Base-by-base conservation (phyloP, 2,113 vertebrate species). In the Gallinago undulata region DNA sequence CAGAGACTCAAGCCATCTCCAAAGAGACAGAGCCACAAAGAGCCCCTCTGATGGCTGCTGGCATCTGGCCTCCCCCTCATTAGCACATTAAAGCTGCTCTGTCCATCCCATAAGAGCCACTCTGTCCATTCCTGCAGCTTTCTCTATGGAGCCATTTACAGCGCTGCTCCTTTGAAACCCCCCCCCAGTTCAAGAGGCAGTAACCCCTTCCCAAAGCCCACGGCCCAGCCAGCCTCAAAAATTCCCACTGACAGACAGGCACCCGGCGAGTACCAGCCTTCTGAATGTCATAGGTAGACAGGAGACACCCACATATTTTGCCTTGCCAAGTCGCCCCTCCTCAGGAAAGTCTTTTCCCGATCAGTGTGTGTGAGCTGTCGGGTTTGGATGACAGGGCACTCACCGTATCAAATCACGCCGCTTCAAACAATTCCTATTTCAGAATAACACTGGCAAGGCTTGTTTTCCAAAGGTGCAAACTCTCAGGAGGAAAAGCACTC, bases 61-160 rank as follows among this genome's bases (percentile, higher is more conserved):
- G 97, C 98, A 98, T 98, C 97, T 98, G 97, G 97, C 97, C 97
- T 98, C 94, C 94, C 96, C 95, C 97, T 98, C 96, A 97, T 98
- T 98, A 98, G 98, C 98, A 98, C 98, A 98, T 98, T 98, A 98
- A 98, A 98, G 98, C 97, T 91, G 94, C 97, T 98, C 98, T 97
- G 97, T 98, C 97, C 97, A 97, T 97, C 96, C 94, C 89, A 96
- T 98, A 97, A 96, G 97, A 98, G 95, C 97, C 35, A 86, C 98
- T 98, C 98, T 98, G 98, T 98, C 97, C 96, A 96, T 96, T 96
- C 43, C 81, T 62, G 93, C 81, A 84, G 77, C 80, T 56, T 93
- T 82, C 94, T 98, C 98, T 98, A 82, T 90, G 95, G 92, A 95
- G 96, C 87, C 96, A 98, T 98, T 98, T 95, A 98, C 84, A 90